Conservation (phyloP, 1,140 invertebrate species). For the Drosophila pandora region DNA sequence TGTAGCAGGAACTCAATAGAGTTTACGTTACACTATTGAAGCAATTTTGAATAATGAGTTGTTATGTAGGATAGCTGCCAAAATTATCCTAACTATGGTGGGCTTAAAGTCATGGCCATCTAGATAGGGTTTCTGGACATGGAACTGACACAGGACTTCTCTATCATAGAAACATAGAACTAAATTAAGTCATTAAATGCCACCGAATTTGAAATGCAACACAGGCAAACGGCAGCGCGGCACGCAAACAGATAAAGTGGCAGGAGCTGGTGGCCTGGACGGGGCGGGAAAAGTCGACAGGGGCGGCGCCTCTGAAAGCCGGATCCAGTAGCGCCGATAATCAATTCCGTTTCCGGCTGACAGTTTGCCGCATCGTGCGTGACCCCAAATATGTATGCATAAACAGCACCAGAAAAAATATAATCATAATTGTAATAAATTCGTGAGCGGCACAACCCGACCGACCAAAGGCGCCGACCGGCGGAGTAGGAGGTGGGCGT, state of each 20-base stretch:
- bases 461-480: conserved; percentile 18
- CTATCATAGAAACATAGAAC: not conserved
- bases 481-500: conserved; percentile 11
- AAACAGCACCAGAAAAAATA: conserved; percentile 31
- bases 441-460: conserved; percentile 22
- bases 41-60: conserved; percentile 19
- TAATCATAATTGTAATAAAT: conserved; percentile 73
- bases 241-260: conserved; percentile 70
- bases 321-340: conserved; percentile 63
- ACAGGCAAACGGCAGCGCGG: conserved; percentile 53
- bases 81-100: not conserved
- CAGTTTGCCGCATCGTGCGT: conserved; percentile 65
- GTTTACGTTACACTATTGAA: conserved; percentile 24
- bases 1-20: not conserved
- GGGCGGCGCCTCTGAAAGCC: conserved; percentile 23
- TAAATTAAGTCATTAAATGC: conserved; percentile 70
- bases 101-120: not conserved
- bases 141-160: not conserved
- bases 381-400: conserved; percentile 58
- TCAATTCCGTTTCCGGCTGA: conserved; percentile 75
- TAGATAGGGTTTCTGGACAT: not conserved
- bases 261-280: not conserved
- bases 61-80: not conserved
- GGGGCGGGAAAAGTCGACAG: not conserved
- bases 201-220: conserved; percentile 54